Percentiles rank a stretch among this genome's conserved stretches.
phyloP scores from a whole-genome alignment of 2,888 invertebrate species.

The Phytoseiulus persimilis region DNA sequence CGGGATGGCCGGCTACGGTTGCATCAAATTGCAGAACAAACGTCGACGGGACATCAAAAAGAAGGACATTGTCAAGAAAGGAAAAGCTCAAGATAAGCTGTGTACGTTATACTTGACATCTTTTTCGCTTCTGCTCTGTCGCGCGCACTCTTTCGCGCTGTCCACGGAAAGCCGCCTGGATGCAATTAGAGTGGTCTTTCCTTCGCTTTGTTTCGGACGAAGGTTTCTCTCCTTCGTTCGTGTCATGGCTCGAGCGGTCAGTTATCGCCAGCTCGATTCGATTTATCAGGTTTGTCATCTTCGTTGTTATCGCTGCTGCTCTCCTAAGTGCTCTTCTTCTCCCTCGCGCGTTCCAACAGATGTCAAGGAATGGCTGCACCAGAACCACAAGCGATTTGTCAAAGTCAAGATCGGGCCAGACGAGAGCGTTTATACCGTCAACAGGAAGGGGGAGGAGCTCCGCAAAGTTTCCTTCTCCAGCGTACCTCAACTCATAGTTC shows the following conservation, averaged over 20 bases:
- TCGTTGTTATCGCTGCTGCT: neutral
- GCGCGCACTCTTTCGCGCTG: too few relatives aligned
- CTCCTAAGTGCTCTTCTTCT: neutral
- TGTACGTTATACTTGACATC: constrained; percentile 42
- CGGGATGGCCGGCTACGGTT: constrained; percentile 81
- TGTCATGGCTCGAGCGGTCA: neutral
- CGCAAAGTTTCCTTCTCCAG: constrained; percentile 69
- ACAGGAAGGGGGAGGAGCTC: constrained; percentile 81
- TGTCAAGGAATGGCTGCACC: constrained; percentile 86
- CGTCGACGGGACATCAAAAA: constrained; percentile 68
- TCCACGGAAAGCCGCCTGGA: too few relatives aligned
- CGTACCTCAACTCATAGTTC: constrained; percentile 69
- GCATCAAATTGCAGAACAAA: constrained; percentile 81
- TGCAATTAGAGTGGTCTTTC: neutral
- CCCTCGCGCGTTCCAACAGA: constrained; percentile 48
- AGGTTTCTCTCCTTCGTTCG: neutral
- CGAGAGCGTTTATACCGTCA: constrained; percentile 72
- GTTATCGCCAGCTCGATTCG: neutral
- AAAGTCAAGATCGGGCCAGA: constrained; percentile 84
- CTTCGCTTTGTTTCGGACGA: neutral
- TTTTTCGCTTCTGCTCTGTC: neutral
- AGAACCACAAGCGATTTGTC: constrained; percentile 76
- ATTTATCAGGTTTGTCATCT: neutral
- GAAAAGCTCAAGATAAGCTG: constrained; percentile 61
- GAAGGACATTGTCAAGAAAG: constrained; percentile 65